phyloP scores from a whole-genome alignment of 2,797 vertebrate species.

The Phyllotis vaccarum region DNA sequence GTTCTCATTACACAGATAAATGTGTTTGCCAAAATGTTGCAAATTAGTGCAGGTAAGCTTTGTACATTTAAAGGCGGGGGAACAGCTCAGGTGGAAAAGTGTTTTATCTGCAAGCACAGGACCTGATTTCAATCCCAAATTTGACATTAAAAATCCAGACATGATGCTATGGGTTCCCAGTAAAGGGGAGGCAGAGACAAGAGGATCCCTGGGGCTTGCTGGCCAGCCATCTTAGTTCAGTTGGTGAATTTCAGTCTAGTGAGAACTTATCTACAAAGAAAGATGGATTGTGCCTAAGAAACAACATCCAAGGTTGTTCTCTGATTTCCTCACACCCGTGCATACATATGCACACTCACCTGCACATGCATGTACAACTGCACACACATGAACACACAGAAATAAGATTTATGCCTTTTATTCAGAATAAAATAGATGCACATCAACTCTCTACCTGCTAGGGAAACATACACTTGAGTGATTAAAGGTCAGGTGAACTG shows the following conservation, averaged over 20 bases:
- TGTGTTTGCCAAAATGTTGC: background rate
- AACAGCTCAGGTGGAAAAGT: background rate
- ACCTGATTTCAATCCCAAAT: background rate
- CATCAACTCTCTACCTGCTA: background rate
- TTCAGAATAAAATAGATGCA: background rate
- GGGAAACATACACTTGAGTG: background rate
- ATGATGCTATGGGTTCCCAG: background rate
- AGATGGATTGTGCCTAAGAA: background rate
- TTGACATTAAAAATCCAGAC: background rate
- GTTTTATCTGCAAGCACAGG: background rate
- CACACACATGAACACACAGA: background rate
- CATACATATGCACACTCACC: background rate
- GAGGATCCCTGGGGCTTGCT: background rate
- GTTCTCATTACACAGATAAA: accelerated
- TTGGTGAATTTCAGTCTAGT: background rate
- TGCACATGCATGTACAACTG: background rate
- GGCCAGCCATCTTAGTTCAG: background rate
- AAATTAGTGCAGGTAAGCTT: background rate
- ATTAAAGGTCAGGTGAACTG: background rate
- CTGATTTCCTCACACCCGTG: background rate
- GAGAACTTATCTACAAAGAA: background rate
- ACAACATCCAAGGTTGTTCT: background rate
- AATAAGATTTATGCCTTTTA: background rate
- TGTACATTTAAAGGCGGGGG: background rate
- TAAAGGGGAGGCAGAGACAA: background rate